Conservation (phyloP, 2,113 vertebrate species). For the Grammomys dolichurus region DNA sequence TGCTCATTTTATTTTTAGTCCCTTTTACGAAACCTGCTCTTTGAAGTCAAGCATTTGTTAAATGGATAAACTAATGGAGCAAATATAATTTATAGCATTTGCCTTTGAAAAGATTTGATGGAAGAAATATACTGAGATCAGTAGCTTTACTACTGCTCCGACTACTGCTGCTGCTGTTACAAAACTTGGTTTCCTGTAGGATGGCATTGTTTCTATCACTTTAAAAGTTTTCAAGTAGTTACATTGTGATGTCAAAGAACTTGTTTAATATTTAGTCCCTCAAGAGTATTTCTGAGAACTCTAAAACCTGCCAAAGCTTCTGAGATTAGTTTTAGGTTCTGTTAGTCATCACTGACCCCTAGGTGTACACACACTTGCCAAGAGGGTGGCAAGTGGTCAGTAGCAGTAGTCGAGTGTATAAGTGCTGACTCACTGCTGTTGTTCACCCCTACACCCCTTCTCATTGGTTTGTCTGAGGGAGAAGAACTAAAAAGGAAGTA, state of each 20-base stretch:
- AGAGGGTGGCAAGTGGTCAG: background rate
- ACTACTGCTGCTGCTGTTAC: too few species aligned
- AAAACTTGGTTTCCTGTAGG: background rate
- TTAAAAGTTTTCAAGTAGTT: background rate
- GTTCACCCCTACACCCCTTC: background rate
- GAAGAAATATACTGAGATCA: slow-evolving; percentile 39
- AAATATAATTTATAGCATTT: slow-evolving; percentile 20
- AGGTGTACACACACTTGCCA: background rate
- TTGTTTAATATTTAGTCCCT: background rate
- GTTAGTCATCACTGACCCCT: background rate
- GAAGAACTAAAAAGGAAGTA: background rate
- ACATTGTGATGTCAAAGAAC: background rate
- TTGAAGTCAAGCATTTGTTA: slow-evolving; percentile 41
- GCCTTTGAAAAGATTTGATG: slow-evolving; percentile 1
- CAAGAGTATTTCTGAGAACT: background rate
- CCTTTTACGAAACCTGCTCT: background rate
- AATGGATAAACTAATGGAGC: slow-evolving; percentile 18
- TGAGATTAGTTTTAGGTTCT: background rate
- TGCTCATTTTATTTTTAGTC: background rate
- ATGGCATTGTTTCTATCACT: background rate
- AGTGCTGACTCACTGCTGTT: background rate
- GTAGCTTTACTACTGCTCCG: background rate
- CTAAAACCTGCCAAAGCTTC: background rate
- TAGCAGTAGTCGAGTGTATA: background rate
- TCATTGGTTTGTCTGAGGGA: background rate